Conservation (phyloP, 2,113 vertebrate genomes). For the Corythoichthys intestinalis region DNA sequence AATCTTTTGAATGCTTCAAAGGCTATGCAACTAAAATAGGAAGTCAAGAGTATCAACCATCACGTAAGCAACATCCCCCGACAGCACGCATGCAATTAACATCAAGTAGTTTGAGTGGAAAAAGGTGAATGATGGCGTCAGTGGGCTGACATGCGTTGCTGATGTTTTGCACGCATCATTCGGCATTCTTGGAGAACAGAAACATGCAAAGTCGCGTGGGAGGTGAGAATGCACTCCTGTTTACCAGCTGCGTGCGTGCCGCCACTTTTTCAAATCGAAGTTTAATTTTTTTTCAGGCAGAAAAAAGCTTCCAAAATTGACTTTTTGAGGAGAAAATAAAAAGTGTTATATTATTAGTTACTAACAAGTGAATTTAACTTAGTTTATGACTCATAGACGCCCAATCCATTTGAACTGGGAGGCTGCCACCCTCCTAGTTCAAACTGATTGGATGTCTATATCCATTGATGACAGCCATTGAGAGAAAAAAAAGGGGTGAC, state of each 20-base stretch:
- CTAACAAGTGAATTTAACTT: too few species aligned
- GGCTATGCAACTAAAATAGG: not conserved
- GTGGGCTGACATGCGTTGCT: not conserved
- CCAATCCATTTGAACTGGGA: too few species aligned
- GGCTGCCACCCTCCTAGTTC: too few species aligned
- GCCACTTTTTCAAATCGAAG: not conserved
- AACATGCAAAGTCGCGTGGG: not conserved
- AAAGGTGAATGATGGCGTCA: conserved; percentile 1
- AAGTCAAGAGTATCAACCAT: not conserved
- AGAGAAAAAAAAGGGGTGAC: too few species aligned
- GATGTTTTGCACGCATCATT: conserved; percentile 5
- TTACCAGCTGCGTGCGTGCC: conserved; percentile 2
- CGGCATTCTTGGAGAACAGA: not conserved
- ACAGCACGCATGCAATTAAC: not conserved
- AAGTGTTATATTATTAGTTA: too few species aligned
- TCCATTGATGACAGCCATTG: too few species aligned
- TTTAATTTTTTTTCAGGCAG: not conserved
- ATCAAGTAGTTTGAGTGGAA: conserved; percentile 1
- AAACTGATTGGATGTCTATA: too few species aligned
- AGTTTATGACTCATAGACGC: too few species aligned
- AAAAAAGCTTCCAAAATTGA: too few species aligned
- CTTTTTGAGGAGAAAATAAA: too few species aligned
- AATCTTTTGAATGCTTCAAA: too few species aligned
- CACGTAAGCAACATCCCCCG: not conserved
- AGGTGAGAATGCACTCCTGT: not conserved